phyloP scores from a whole-genome alignment of 2,888 invertebrate species.

The Drosophila phalerata region DNA sequence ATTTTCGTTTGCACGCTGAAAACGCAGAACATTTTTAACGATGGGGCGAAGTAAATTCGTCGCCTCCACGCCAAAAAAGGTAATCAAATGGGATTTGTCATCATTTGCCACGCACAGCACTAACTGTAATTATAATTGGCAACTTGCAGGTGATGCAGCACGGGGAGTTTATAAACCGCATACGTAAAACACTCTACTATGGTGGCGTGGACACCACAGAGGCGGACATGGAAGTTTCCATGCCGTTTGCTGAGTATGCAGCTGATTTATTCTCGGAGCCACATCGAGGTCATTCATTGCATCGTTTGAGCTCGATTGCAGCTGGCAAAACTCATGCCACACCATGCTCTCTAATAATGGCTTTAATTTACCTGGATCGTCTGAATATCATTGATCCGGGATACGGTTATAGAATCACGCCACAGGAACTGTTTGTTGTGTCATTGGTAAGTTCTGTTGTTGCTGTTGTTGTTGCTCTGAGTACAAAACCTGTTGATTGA shows the following conservation, averaged over 20 bases:
- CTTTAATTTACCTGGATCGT: slow-evolving; percentile 96
- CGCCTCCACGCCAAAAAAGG: slow-evolving; percentile 70
- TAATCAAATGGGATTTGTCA: slow-evolving; percentile 15
- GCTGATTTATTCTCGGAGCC: slow-evolving; percentile 93
- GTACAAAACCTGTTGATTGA: slow-evolving; percentile 69
- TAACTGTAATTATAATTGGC: background rate
- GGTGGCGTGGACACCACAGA: slow-evolving; percentile 86
- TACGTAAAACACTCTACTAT: slow-evolving; percentile 95
- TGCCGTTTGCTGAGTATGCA: slow-evolving; percentile 90
- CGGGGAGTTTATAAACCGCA: slow-evolving; percentile 91
- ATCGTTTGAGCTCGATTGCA: slow-evolving; percentile 91
- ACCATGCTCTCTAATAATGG: slow-evolving; percentile 96
- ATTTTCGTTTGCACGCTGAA: slow-evolving; percentile 35
- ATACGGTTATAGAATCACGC: slow-evolving; percentile 93
- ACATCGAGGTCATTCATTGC: slow-evolving; percentile 91
- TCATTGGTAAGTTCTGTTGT: slow-evolving; percentile 90
- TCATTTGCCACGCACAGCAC: background rate
- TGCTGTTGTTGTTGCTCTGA: background rate
- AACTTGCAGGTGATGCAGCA: slow-evolving; percentile 86
- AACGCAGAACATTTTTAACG: slow-evolving; percentile 34
- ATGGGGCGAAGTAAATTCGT: slow-evolving; percentile 82
- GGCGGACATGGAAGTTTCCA: slow-evolving; percentile 91
- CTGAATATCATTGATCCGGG: slow-evolving; percentile 92
- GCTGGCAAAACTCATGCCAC: slow-evolving; percentile 91
- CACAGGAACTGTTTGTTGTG: slow-evolving; percentile 97